Evolutionary conservation across 2,888 invertebrate species (phyloP).

Genomic region (Willowsia nigromaculata): DNA sequence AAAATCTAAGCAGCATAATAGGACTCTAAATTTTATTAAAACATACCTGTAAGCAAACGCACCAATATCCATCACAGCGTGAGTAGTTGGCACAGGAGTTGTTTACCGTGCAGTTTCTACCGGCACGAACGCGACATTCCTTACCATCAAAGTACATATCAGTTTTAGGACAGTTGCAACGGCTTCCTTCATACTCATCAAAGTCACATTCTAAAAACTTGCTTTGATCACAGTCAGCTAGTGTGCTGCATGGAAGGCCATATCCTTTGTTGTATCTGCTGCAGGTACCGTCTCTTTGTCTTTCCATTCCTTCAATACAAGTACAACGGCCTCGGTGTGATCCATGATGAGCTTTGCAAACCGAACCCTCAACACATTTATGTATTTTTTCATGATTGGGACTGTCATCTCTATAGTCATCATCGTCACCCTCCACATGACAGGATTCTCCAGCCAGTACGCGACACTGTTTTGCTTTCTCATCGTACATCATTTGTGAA

Average conservation of each 20-base stretch:
- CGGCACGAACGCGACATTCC: conserved; percentile 32
- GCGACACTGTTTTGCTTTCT: background rate
- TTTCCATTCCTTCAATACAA: background rate
- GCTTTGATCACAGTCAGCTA: conserved; percentile 36
- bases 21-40: background rate
- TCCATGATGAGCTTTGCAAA: background rate
- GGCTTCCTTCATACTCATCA: conserved; percentile 38
- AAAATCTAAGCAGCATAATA: no score
- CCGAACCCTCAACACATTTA: conserved; percentile 36
- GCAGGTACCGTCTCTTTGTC: background rate
- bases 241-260: conserved; percentile 28
- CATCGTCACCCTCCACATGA: background rate
- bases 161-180: conserved; percentile 15
- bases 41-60: conserved; percentile 36
- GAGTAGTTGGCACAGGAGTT: conserved; percentile 27
- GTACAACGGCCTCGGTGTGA: background rate
- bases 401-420: background rate
- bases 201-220: conserved; percentile 40
- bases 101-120: conserved; percentile 13
- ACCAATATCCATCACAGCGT: conserved; percentile 44
- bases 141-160: conserved; percentile 53
- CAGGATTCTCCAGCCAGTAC: conserved; percentile 49
- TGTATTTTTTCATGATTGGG: background rate
- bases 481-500: conserved; percentile 51
- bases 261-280: conserved; percentile 28